A percentile compares a stretch with the other conserved stretches of the same genome.
These are phyloP conservation scores for Pseudomugil gertrudae DNA, from an alignment of 2,797 vertebrate genomes.

Conservation along the genomic window DNA sequence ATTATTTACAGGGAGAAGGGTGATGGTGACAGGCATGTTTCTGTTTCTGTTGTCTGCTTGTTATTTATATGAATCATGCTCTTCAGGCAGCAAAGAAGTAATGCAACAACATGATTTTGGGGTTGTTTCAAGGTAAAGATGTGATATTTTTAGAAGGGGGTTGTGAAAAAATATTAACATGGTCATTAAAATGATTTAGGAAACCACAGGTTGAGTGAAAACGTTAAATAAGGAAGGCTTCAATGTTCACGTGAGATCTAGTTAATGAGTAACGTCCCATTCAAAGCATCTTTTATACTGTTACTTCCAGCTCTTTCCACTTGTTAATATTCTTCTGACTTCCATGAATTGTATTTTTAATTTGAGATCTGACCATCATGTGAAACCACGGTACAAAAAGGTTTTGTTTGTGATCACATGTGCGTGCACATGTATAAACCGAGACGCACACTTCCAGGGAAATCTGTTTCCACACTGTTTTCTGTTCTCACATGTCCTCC, in stretches of 20 bases:
- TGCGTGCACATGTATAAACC: not conserved
- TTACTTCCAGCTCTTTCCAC: not conserved
- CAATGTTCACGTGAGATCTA: not conserved
- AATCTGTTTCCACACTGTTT: slow-evolving; percentile 21
- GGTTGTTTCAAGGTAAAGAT: slow-evolving; percentile 5
- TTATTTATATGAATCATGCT: not conserved
- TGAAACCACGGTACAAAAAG: slow-evolving; percentile 15
- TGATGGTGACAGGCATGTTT: not conserved
- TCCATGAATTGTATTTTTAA: slow-evolving; percentile 7
- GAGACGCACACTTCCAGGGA: not conserved
- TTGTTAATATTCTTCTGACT: not conserved
- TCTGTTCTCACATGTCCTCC: slow-evolving; percentile 17
- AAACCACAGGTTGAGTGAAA: slow-evolving; percentile 13
- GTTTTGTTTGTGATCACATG: slow-evolving; percentile 8
- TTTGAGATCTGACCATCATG: slow-evolving; percentile 11
- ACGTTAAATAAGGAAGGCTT: not conserved
- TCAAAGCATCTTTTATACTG: not conserved
- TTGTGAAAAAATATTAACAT: slow-evolving; percentile 17
- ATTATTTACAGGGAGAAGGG: not conserved
- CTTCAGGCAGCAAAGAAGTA: slow-evolving; percentile 3
- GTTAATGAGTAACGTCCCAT: not conserved
- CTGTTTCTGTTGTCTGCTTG: not conserved
- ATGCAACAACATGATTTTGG: not conserved
- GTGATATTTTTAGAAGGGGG: slow-evolving; percentile 3
- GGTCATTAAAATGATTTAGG: slow-evolving; percentile 7